Evolutionary conservation across 92 coral and sea anemone genomes (phyloP), one percentile per base, ranked within the genome.

Genomic region (Siderastrea siderea): DNA sequence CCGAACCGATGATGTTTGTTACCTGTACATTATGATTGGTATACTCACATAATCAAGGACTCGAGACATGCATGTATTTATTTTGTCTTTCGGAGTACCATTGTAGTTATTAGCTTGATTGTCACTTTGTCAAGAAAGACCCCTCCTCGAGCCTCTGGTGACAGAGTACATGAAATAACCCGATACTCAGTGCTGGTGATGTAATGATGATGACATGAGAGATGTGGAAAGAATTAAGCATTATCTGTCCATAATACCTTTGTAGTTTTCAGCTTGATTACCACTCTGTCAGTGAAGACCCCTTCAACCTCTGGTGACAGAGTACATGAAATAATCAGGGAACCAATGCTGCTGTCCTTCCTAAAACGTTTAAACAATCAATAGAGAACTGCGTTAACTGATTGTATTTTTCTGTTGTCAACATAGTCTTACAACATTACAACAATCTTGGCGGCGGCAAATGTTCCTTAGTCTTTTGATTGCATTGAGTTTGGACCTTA

Each of bases 281-380:
- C 17, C 14, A 82, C 86, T 48, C 53, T 47, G 26, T 82, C 67
- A n/a, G 44, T 5, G 7, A 82, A 45, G 45, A 15, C 49, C 19
- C 68, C 57, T 44, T n/a, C 51, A 46, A 70, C 44, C 50, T 82
- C 54, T 9, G 86, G 86, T 14, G 9, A 68, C 60, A 82, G 16
- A 2, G 77, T 6, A 48, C 86, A 82, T 3, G 86, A 69, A n/a
- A 82, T 59, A 55, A 82, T 59, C 77, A 68, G 78, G 26, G 86
- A 69, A 12, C 54, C 46, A 8, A 82, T 54, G 6, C 11, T 55
- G 44, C 26, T 9, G 55, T 82, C 46, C 78, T 70, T 12, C 57
- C 84, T 80, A 52, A 1, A 51, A 16, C 26, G 14, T 13, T 1
- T 4, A 80, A 57, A 77, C 14, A 58, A 13, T 1, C 38, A 26